Evolutionary conservation across 1,140 invertebrate genomes (phyloP), one percentile per base, ranked within the genome.

Genomic region (Belonocnema kinseyi): DNA sequence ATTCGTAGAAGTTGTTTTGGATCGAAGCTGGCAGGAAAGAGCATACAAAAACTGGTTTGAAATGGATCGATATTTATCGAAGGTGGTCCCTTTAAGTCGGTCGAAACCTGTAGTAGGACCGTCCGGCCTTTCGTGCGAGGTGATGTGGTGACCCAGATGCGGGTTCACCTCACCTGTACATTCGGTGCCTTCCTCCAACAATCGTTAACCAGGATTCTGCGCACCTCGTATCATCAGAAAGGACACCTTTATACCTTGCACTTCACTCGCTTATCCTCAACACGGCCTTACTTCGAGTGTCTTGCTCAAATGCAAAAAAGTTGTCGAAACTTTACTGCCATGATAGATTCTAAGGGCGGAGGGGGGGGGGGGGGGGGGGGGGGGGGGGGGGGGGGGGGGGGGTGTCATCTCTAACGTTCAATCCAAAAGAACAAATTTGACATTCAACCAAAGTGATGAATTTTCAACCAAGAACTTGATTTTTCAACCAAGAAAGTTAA

Each of bases 191-290:
- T 85, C 79, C 82, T 88, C 80, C 83, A 89, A 87, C 85, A 91
- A 91, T 91, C 90, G 90, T 91, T 91, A 91, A 85, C 86, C 78
- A 83, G 88, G 90, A 91, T 91, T 91, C 89, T 91, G 90, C 90
- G 90, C 90, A 91, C 77, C 85, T 80, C 82, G 80, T 72, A 83
- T 78, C 81, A 80, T 73, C 75, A 75, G 71, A 76, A 81, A 88
- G 85, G 83, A 85, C 81, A 87, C 85, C 80, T 85, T 85, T 77
- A 80, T 82, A 84, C 85, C 78, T 81, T 82, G 72, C 17, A 77
- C 72, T 74, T 75, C 70, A 72, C 53, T 72, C 74, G 26, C 70
- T 53, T 56, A 50, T 71, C 72, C 52, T 46, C 61, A 33, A 40
- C 16, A 58, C 61, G 71, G 19, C 77, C 72, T 75, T 66, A 53